Conservation (phyloP, 2,113 vertebrate species). For the Phainopepla nitens region DNA sequence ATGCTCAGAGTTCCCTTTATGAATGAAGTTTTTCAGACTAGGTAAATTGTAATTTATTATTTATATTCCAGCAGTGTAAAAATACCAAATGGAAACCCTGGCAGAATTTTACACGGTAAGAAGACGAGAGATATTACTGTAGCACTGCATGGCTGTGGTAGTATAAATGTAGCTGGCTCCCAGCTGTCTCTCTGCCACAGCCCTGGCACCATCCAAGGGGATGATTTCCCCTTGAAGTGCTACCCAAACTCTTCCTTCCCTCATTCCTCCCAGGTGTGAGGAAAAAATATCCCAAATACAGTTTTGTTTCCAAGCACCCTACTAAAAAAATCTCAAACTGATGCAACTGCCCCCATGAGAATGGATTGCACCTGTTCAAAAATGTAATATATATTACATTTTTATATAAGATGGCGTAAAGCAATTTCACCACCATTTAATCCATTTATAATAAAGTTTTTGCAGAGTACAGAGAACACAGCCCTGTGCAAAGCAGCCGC, state of each 20-base stretch:
- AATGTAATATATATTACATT: background rate
- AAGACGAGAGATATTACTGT: background rate
- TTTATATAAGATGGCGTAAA: background rate
- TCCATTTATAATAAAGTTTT: background rate
- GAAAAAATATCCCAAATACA: background rate
- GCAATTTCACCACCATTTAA: background rate
- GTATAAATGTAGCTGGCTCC: background rate
- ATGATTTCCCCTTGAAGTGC: background rate
- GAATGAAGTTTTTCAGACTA: background rate
- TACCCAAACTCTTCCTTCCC: background rate
- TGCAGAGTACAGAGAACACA: background rate
- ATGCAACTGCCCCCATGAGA: background rate
- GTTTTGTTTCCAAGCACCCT: background rate
- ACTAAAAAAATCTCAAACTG: background rate
- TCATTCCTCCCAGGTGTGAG: background rate
- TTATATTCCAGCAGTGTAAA: background rate
- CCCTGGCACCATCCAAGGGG: background rate
- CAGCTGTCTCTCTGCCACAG: background rate
- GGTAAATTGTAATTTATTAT: background rate
- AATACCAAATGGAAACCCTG: background rate
- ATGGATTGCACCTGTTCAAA: background rate
- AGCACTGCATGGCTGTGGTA: background rate
- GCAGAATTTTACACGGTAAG: background rate
- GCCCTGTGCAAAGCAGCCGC: background rate
- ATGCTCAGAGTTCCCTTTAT: background rate